These are phyloP conservation scores for Acheta domesticus DNA, from an alignment of 2,888 invertebrate genomes.

Conservation along the genomic window DNA sequence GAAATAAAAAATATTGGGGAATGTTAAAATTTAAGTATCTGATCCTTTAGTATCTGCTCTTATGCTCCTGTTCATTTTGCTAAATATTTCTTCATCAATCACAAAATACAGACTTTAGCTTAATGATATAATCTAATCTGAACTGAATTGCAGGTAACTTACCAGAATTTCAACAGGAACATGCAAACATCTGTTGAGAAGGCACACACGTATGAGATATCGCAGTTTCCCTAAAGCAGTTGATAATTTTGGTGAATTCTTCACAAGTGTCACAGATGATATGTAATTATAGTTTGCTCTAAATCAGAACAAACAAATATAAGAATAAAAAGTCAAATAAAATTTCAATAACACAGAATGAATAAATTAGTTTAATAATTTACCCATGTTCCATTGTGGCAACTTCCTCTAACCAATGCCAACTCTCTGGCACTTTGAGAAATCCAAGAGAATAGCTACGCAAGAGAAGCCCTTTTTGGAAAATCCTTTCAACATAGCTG, in stretches of 20 bases:
- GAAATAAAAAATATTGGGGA: too few species aligned
- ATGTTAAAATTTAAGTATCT: too few species aligned
- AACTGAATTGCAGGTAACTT: constrained; percentile 35
- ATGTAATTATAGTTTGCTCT: constrained; percentile 47
- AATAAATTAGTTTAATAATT: not conserved
- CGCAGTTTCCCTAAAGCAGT: constrained; percentile 40
- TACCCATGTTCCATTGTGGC: constrained; percentile 43
- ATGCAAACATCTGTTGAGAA: constrained; percentile 54
- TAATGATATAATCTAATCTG: not conserved
- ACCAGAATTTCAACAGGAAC: constrained; percentile 54
- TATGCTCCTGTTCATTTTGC: too few species aligned
- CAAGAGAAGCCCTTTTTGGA: constrained; percentile 54
- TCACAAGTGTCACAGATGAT: constrained; percentile 44
- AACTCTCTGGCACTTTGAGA: constrained; percentile 50
- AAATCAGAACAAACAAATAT: constrained; percentile 34
- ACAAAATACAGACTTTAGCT: not conserved
- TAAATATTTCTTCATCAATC: too few species aligned
- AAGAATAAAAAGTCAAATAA: not conserved
- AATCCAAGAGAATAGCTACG: constrained; percentile 48
- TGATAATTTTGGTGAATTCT: constrained; percentile 25
- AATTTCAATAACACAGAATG: too few species aligned
- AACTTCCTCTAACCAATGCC: constrained; percentile 56
- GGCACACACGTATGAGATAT: constrained; percentile 52
- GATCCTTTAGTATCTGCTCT: too few species aligned
- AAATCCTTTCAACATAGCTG: constrained; percentile 55